These are phyloP conservation scores for Idaea aversata DNA, from an alignment of 2,888 invertebrate species.

Conservation along the genomic window DNA sequence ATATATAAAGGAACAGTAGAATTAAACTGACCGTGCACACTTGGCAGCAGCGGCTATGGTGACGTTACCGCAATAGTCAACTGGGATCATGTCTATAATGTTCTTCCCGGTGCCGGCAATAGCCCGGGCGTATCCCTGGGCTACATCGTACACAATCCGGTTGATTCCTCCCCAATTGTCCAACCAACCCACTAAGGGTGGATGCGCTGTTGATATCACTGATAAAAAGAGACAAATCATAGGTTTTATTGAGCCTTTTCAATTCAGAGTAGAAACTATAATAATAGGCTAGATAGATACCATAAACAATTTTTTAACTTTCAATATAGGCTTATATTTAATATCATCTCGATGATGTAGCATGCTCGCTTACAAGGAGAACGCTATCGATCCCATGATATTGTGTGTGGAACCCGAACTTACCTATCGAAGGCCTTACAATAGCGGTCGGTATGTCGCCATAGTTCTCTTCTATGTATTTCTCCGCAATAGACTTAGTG, in stretches of 20 bases:
- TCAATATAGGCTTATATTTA: too few relatives aligned
- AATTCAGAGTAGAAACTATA: too few relatives aligned
- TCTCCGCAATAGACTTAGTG: conserved; percentile 40
- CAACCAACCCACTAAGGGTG: conserved; percentile 91
- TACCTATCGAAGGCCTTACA: conserved; percentile 37
- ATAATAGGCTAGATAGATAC: neutral
- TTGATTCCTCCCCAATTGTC: conserved; percentile 94
- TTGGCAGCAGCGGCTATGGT: conserved; percentile 85
- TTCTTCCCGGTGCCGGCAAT: conserved; percentile 86
- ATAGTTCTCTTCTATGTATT: conserved; percentile 23
- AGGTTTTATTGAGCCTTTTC: neutral
- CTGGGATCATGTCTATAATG: conserved; percentile 88
- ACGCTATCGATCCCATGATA: too few relatives aligned
- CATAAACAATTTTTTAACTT: too few relatives aligned
- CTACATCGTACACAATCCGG: conserved; percentile 83
- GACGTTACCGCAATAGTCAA: conserved; percentile 91
- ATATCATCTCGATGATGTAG: too few relatives aligned
- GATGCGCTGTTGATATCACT: conserved; percentile 83
- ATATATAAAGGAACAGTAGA: neutral
- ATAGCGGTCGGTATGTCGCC: conserved; percentile 32
- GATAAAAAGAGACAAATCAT: neutral
- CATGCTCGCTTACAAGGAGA: too few relatives aligned
- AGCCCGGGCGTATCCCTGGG: conserved; percentile 84
- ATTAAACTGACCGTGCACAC: neutral
- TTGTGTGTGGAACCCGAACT: too few relatives aligned